Evolutionary conservation across 2,113 vertebrate genomes (phyloP).

Genomic region (Hypomesus transpacificus): DNA sequence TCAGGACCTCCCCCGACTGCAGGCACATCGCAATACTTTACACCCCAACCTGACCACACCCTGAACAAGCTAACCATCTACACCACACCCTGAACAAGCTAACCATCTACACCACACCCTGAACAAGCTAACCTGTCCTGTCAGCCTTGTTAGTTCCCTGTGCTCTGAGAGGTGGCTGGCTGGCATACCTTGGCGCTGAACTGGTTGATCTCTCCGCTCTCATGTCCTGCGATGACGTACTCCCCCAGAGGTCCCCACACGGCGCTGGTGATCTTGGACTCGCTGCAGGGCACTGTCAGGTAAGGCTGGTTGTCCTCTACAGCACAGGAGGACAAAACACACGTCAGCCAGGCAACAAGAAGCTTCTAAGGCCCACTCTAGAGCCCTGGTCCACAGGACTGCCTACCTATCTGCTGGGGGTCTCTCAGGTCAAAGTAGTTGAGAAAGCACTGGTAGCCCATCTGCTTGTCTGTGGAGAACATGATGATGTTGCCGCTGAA

Average conservation of each 20-base stretch:
- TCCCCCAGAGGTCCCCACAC: slow-evolving; percentile 96
- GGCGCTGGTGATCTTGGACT: slow-evolving; percentile 94
- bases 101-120: too few species aligned
- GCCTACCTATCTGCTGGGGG: slow-evolving; percentile 85
- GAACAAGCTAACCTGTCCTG: too few species aligned
- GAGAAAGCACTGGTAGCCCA: slow-evolving; percentile 96
- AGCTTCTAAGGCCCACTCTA: neutral
- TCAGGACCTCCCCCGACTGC: slow-evolving; percentile 88
- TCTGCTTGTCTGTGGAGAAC: slow-evolving; percentile 99
- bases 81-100: too few species aligned
- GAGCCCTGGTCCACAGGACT: neutral
- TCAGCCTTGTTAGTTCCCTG: neutral
- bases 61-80: too few species aligned
- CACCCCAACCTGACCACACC: too few species aligned
- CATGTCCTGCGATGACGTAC: slow-evolving; percentile 89
- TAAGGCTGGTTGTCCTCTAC: slow-evolving; percentile 93
- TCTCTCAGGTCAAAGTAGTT: slow-evolving; percentile 93
- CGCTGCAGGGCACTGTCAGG: slow-evolving; percentile 86
- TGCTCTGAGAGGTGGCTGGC: neutral
- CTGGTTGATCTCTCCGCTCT: slow-evolving; percentile 93
- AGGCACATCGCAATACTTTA: neutral
- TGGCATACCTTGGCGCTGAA: slow-evolving; percentile 88
- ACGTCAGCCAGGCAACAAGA: neutral
- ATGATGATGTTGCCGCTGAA: slow-evolving; percentile 99
- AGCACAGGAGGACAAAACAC: neutral